Percentiles rank a stretch among this genome's conserved stretches.
Conservation (phyloP, 1,140 invertebrate species). For the Wiebesia pumilae region DNA sequence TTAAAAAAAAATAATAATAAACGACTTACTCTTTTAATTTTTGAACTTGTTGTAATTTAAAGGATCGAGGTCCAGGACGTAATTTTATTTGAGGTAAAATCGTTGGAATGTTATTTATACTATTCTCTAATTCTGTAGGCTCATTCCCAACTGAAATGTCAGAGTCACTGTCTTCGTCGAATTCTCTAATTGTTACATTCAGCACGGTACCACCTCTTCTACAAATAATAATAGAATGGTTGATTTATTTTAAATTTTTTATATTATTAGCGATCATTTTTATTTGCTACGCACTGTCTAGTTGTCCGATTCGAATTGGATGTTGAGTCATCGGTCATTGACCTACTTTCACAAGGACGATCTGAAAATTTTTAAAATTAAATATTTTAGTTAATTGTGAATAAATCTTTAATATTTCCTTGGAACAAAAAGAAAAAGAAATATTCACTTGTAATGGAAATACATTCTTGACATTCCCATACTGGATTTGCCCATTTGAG, state of each 20-base stretch:
- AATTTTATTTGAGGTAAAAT: slow-evolving; percentile 45
- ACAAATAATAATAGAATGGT: neutral
- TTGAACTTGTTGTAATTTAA: slow-evolving; percentile 62
- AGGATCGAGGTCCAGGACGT: slow-evolving; percentile 66
- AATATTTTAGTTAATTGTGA: too few species aligned
- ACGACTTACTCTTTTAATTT: slow-evolving; percentile 40
- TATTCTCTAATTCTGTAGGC: slow-evolving; percentile 32
- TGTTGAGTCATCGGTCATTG: slow-evolving; percentile 39
- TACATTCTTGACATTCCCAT: slow-evolving; percentile 71
- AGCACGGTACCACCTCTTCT: slow-evolving; percentile 30
- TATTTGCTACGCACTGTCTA: slow-evolving; percentile 37
- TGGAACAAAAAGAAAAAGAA: neutral
- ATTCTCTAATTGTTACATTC: slow-evolving; percentile 35
- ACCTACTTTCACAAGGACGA: neutral
- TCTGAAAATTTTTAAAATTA: slow-evolving; percentile 12
- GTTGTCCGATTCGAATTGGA: slow-evolving; percentile 27
- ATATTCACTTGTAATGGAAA: slow-evolving; percentile 60
- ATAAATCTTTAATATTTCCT: too few species aligned
- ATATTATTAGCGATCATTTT: slow-evolving; percentile 3
- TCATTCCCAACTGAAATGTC: slow-evolving; percentile 68
- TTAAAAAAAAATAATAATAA: neutral
- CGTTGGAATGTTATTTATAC: neutral
- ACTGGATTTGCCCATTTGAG: slow-evolving; percentile 64
- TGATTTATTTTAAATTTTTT: neutral
- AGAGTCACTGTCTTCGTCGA: slow-evolving; percentile 59